A percentile compares a stretch with the other conserved stretches of the same genome.
Conservation (phyloP, 2,113 vertebrate genomes). For the Papio anubis region DNA sequence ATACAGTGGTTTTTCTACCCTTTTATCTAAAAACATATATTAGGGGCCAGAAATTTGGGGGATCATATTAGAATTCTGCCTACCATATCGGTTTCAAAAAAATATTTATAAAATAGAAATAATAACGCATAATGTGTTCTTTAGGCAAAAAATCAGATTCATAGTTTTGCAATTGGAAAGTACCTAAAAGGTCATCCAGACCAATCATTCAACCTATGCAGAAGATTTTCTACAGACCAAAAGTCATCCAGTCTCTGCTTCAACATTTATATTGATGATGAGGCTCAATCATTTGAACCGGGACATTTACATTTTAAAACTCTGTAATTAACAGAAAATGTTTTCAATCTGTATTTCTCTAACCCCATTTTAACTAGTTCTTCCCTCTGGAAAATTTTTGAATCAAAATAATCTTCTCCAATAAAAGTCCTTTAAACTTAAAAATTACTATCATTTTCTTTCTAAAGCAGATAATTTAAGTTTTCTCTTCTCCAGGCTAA, state of each 20-base stretch:
- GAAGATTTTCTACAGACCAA: background rate
- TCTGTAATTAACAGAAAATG: conserved; percentile 13
- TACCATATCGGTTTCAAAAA: background rate
- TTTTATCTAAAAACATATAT: background rate
- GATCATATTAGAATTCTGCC: background rate
- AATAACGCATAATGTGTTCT: background rate
- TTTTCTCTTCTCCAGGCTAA: background rate
- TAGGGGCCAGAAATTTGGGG: background rate
- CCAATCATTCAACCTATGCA: background rate
- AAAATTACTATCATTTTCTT: background rate
- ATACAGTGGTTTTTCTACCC: background rate
- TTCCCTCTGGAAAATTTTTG: background rate
- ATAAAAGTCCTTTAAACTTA: background rate
- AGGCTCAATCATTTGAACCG: background rate
- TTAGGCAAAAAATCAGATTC: background rate
- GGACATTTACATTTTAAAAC: background rate
- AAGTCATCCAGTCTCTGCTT: background rate
- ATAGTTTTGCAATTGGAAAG: background rate
- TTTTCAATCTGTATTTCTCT: background rate
- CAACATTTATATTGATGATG: background rate
- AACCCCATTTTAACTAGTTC: background rate
- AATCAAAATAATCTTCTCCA: background rate
- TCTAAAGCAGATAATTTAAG: background rate
- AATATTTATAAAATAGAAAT: background rate
- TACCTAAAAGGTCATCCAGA: background rate